Evolutionary conservation across 1,140 invertebrate species (phyloP), one percentile per base, ranked within the genome.

Genomic region (Saccostrea echinata): DNA sequence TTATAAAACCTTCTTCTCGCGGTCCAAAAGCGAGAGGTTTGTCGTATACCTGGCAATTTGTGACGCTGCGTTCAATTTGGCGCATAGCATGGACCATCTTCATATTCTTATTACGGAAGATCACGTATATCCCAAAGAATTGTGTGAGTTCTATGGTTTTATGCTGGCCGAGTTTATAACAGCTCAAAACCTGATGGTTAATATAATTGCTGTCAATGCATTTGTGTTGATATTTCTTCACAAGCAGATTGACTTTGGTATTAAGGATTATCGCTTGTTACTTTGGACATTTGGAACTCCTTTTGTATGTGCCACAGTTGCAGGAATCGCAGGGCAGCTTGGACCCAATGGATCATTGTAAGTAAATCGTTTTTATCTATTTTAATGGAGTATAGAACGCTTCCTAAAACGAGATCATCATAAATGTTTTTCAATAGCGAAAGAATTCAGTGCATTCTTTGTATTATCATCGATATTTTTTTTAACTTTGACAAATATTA

Each of bases 281-380:
- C 52, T 83, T 0, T 91, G 86, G 68, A 91, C 87, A 6, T 91
- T 89, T 35, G 90, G 87, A 4, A 64, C 64, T 12, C 90, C 90
- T 4, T 68, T 88, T 61, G 2, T 86, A 21, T 88, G 85, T 13
- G 88, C 84, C 35, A 85, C 85, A 27, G 88, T 91, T 53, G 90
- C 88, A 8, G 88, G 85, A 51, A 71, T 86, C 3, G 12, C 57
- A 4, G 87, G 84, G n/a, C 85, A 88, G 27, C 57, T 91, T 30
- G 90, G 90, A 85, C 88, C 90, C 16, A 91, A 91, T 55, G 90
- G 90, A 55, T 55, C 90, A 61, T 91, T 91, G 90, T 89, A 85
- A 89, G 90, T 91, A 85, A 8, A 3, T 43, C 43, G 9, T 8
- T 3, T 43, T 43, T 43, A 43, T 43, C 6, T 43, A 43, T 9